These are phyloP conservation scores for Drosophila fulvimacula DNA, from an alignment of 2,888 invertebrate species.

Conservation along the genomic window DNA sequence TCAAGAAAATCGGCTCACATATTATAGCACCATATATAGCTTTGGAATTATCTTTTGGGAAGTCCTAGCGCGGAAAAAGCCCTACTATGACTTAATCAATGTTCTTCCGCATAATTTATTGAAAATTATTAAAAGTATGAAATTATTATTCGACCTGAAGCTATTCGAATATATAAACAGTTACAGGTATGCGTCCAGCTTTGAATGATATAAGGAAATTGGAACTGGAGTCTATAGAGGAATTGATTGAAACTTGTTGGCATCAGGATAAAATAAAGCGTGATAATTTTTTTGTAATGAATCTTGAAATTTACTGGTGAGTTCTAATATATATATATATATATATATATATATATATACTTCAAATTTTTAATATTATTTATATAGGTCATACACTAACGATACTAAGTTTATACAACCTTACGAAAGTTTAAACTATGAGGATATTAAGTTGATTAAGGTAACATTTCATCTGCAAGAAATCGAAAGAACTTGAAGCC, in stretches of 20 bases:
- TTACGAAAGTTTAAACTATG: background rate
- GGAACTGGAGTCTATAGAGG: background rate
- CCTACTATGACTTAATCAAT: background rate
- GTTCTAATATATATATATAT: background rate
- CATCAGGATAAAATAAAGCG: background rate
- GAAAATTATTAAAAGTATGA: background rate
- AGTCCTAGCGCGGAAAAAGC: background rate
- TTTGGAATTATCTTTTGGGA: constrained; percentile 25
- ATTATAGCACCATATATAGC: background rate
- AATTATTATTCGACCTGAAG: background rate
- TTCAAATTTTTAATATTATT: background rate
- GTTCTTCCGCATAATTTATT: background rate
- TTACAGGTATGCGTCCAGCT: constrained; percentile 3
- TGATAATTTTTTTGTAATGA: background rate
- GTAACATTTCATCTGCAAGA: too few species aligned
- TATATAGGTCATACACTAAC: background rate
- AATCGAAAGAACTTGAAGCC: too few species aligned
- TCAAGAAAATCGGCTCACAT: background rate
- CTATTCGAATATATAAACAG: background rate
- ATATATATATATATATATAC: background rate
- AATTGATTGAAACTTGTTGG: constrained; percentile 3
- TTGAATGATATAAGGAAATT: constrained; percentile 6
- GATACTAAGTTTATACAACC: background rate
- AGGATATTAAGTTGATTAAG: background rate
- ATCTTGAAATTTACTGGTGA: background rate